Percentiles rank a stretch among this genome's conserved stretches.
Evolutionary conservation across 2,113 vertebrate genomes (phyloP).

Genomic region (Tyto alba): DNA sequence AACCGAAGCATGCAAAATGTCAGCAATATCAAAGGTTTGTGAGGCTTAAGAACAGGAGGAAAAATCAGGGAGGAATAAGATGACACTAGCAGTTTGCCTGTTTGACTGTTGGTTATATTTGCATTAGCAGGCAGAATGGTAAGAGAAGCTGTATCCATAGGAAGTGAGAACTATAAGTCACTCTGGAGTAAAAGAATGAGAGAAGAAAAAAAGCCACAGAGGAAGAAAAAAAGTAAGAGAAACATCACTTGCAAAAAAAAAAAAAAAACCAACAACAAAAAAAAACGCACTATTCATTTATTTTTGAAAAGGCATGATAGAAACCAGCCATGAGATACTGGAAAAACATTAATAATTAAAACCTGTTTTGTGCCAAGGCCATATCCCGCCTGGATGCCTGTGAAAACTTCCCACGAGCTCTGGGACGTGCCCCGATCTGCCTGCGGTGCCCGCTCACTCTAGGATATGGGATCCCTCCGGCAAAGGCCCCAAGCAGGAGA

Average conservation of each 20-base stretch:
- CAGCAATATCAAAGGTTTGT: neutral
- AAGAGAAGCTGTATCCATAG: neutral
- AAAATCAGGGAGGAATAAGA: neutral
- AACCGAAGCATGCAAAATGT: neutral
- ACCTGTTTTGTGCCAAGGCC: neutral
- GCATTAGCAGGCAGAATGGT: neutral
- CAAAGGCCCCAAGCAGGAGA: neutral
- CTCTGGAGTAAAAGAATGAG: neutral
- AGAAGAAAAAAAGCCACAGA: neutral
- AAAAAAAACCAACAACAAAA: neutral
- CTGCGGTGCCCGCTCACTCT: fast-evolving
- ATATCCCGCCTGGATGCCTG: neutral
- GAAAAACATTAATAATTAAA: slow-evolving; percentile 3
- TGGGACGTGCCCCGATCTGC: neutral
- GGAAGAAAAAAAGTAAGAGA: neutral
- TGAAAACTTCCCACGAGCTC: neutral
- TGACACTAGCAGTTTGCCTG: neutral
- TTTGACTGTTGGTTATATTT: neutral
- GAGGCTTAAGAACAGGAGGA: neutral
- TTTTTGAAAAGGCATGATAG: neutral
- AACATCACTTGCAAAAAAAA: neutral
- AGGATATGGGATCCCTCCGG: neutral
- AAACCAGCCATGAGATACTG: neutral
- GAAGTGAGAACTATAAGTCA: neutral
- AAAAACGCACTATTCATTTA: neutral